phyloP scores from a whole-genome alignment of 2,888 invertebrate species.

The Mamestra brassicae region DNA sequence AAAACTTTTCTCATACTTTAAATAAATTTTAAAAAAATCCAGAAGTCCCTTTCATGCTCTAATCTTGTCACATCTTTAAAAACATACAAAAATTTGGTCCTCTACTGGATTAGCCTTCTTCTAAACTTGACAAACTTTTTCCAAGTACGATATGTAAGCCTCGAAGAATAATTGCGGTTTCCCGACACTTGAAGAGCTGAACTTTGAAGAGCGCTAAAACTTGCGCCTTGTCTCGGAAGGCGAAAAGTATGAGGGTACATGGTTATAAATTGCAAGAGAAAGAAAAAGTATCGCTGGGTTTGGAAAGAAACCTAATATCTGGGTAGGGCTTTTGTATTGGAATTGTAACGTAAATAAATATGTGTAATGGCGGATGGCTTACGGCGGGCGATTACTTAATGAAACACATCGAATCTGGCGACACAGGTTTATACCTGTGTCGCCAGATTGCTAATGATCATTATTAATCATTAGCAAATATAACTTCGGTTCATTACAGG shows the following conservation, averaged over 20 bases:
- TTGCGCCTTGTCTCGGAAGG: conserved; percentile 17
- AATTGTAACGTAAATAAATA: not conserved
- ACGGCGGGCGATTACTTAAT: too few species aligned
- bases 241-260: conserved; percentile 27
- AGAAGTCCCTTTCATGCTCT: not conserved
- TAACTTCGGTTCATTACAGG: too few species aligned
- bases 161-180: conserved; percentile 51
- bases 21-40: too few species aligned
- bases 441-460: too few species aligned
- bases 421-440: too few species aligned
- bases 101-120: not conserved
- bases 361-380: too few species aligned
- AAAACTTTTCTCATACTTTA: too few species aligned
- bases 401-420: too few species aligned
- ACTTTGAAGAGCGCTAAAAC: conserved; percentile 48
- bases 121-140: conserved; percentile 25
- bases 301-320: not conserved
- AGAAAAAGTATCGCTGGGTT: conserved; percentile 24
- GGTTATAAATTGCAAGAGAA: conserved; percentile 27
- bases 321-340: not conserved
- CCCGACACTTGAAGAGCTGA: conserved; percentile 22
- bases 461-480: too few species aligned
- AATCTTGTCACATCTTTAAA: not conserved
- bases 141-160: conserved; percentile 39
- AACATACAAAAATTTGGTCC: not conserved